Percentiles rank a stretch among this genome's conserved stretches.
Evolutionary conservation across 2,113 vertebrate genomes (phyloP).

Genomic region (Cheirogaleus medius): DNA sequence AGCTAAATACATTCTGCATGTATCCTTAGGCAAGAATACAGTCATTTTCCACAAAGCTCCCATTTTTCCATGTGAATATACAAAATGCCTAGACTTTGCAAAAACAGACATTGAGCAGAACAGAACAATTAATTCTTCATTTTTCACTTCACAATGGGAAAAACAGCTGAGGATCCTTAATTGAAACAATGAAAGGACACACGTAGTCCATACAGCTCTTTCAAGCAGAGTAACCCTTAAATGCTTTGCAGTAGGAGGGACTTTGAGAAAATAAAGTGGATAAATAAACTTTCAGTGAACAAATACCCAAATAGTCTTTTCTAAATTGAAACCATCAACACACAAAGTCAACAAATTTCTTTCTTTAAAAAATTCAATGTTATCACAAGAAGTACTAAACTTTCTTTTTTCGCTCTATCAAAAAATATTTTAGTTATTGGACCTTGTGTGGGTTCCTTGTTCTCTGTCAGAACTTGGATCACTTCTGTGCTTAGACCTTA

Average conservation of each 20-base stretch:
- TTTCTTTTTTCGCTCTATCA: conserved; percentile 37
- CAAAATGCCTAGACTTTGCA: conserved; percentile 52
- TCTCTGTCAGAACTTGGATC: not conserved
- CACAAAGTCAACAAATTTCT: conserved; percentile 11
- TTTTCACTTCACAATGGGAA: conserved; percentile 71
- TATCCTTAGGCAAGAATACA: not conserved
- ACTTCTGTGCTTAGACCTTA: conserved; percentile 19
- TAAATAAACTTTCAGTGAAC: conserved; percentile 78
- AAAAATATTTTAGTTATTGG: conserved; percentile 19
- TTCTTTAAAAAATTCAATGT: conserved; percentile 63
- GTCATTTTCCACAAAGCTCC: not conserved
- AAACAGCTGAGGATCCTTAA: conserved; percentile 77
- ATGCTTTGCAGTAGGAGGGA: conserved; percentile 67
- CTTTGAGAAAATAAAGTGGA: conserved; percentile 76
- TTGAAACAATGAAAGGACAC: conserved; percentile 77
- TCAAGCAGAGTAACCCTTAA: conserved; percentile 60
- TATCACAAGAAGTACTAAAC: conserved; percentile 34
- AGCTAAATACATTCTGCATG: not conserved
- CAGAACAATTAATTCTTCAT: conserved; percentile 72
- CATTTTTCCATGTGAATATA: not conserved
- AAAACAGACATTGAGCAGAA: conserved; percentile 74
- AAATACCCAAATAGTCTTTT: conserved; percentile 75
- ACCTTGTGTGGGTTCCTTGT: not conserved
- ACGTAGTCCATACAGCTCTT: conserved; percentile 58
- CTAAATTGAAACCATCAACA: conserved; percentile 78